phyloP scores from a whole-genome alignment of 2,797 vertebrate species.

The Pseudomugil tenellus region DNA sequence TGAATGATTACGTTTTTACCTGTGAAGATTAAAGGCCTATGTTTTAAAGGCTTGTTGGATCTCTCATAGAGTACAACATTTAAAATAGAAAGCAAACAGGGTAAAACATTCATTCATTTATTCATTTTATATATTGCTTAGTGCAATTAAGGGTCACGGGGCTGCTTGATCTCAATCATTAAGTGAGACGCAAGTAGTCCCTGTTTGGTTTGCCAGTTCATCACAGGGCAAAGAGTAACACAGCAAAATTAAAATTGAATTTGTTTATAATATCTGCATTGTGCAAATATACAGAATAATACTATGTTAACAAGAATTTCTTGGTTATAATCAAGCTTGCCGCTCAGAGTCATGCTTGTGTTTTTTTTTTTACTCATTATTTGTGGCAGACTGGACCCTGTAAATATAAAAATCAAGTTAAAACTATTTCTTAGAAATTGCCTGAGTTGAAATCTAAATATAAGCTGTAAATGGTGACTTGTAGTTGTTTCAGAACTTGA shows the following conservation, averaged over 20 bases:
- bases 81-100: background rate
- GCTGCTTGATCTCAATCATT: too few species aligned
- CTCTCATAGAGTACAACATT: background rate
- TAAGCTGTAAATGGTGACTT: background rate
- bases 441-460: conserved; percentile 17
- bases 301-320: conserved; percentile 35
- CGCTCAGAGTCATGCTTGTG: conserved; percentile 56
- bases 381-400: conserved; percentile 50
- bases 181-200: too few species aligned
- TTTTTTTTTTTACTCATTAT: conserved; percentile 75
- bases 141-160: too few species aligned
- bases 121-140: too few species aligned
- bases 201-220: too few species aligned
- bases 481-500: background rate
- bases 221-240: too few species aligned
- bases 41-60: background rate
- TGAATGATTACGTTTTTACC: background rate
- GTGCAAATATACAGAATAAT: conserved; percentile 36
- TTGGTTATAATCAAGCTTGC: conserved; percentile 57
- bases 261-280: conserved; percentile 9
- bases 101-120: background rate
- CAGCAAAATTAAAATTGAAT: conserved; percentile 1
- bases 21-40: background rate
- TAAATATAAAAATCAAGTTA: conserved; percentile 31
- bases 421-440: conserved; percentile 12